Evolutionary conservation across 1,140 invertebrate species (phyloP).

Genomic region (Linepithema humile): DNA sequence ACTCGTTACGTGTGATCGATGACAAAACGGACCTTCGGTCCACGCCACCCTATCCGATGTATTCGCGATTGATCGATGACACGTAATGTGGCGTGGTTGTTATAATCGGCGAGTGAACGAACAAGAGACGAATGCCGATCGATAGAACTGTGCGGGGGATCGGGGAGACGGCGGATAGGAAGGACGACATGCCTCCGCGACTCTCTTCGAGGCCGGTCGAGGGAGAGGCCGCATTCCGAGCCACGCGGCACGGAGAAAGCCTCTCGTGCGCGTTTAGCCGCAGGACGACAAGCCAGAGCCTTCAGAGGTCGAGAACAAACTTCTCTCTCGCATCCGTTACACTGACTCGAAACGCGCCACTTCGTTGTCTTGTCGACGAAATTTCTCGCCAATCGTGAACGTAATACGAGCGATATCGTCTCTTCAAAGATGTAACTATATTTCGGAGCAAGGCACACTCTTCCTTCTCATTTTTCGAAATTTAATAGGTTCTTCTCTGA

Average conservation of each 20-base stretch:
- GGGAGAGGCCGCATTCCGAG: constrained; percentile 75
- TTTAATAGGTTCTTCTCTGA: too few relatives aligned
- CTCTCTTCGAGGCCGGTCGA: constrained; percentile 40
- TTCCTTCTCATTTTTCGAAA: too few relatives aligned
- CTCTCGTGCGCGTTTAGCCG: constrained; percentile 68
- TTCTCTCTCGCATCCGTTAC: not conserved
- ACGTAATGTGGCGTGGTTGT: constrained; percentile 15
- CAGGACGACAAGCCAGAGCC: constrained; percentile 34
- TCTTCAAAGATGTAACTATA: too few relatives aligned
- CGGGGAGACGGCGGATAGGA: constrained; percentile 57
- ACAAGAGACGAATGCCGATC: not conserved
- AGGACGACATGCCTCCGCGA: constrained; percentile 66
- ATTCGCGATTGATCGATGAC: constrained; percentile 52
- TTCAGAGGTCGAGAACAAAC: constrained; percentile 14
- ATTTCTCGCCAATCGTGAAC: constrained; percentile 9
- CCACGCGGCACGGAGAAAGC: constrained; percentile 72
- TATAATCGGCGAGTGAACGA: not conserved
- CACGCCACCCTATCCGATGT: not conserved
- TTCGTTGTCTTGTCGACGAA: constrained; percentile 11
- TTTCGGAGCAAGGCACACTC: too few relatives aligned
- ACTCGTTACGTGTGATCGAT: constrained; percentile 37
- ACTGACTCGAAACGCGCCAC: too few relatives aligned
- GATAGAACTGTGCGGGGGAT: not conserved
- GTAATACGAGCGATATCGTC: not conserved
- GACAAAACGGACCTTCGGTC: not conserved